Evolutionary conservation across 2,888 invertebrate genomes (phyloP).

Genomic region (Seira sanloemensis): DNA sequence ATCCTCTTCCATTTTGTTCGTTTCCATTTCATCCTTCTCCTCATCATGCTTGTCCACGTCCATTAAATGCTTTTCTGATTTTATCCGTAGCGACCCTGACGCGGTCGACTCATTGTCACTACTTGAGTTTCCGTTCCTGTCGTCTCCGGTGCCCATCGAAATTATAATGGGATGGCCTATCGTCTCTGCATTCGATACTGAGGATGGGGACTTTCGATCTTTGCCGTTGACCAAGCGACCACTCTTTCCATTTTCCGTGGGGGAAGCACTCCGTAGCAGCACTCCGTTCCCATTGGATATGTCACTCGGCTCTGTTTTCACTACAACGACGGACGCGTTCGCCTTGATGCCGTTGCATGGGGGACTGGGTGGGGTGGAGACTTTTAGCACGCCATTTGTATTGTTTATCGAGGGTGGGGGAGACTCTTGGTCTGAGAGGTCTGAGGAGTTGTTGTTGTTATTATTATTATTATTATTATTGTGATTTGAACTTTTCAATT

Average conservation of each 20-base stretch:
- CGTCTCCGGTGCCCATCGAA: constrained; percentile 30
- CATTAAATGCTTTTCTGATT: constrained; percentile 62
- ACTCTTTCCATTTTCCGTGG: constrained; percentile 34
- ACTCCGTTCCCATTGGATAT: constrained; percentile 43
- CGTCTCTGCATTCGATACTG: constrained; percentile 30
- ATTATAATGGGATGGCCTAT: constrained; percentile 28
- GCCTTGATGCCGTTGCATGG: constrained; percentile 60
- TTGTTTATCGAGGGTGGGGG: constrained; percentile 36
- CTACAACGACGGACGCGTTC: constrained; percentile 64
- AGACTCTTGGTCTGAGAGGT: constrained; percentile 58
- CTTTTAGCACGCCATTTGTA: constrained; percentile 59
- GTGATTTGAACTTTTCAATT: constrained; percentile 54
- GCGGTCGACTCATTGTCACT: constrained; percentile 62
- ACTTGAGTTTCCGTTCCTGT: constrained; percentile 40
- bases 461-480: constrained; percentile 33
- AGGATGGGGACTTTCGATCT: constrained; percentile 34
- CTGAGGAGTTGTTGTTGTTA: constrained; percentile 49
- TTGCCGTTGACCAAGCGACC: constrained; percentile 20
- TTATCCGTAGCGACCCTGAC: constrained; percentile 60
- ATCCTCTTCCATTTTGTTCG: constrained; percentile 64
- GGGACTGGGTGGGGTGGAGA: constrained; percentile 37
- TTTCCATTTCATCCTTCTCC: constrained; percentile 60
- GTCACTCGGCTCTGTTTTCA: constrained; percentile 67
- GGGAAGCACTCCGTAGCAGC: constrained; percentile 9
- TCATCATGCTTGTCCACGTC: constrained; percentile 54